A percentile compares a stretch with the other conserved stretches of the same genome.
phyloP scores from a whole-genome alignment of 2,888 invertebrate genomes.

The Oegoconia quadripuncta region DNA sequence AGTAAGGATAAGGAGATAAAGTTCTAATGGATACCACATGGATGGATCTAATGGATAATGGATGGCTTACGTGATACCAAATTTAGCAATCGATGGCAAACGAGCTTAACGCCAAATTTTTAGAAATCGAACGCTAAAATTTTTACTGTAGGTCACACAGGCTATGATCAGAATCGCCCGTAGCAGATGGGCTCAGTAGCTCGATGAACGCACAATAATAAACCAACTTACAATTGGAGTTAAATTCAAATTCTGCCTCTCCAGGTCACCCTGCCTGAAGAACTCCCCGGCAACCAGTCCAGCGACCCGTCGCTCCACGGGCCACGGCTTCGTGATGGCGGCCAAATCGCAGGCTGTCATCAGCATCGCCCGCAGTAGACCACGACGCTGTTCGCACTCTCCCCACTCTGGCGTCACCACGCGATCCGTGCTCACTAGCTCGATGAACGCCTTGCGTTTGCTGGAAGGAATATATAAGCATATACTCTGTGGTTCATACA shows the following conservation, averaged over 20 bases:
- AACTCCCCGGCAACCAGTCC: conserved; percentile 95
- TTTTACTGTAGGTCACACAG: too few relatives aligned
- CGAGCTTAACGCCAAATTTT: too few relatives aligned
- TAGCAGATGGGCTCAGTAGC: too few relatives aligned
- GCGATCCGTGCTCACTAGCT: conserved; percentile 77
- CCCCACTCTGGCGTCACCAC: conserved; percentile 77
- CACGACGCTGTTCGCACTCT: conserved; percentile 87
- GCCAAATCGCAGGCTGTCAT: conserved; percentile 98
- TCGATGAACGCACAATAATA: not conserved
- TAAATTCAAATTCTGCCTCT: conserved; percentile 91
- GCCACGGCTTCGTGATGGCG: conserved; percentile 97
- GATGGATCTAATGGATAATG: too few relatives aligned
- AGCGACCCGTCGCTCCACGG: conserved; percentile 94
- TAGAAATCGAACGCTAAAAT: too few relatives aligned
- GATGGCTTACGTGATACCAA: too few relatives aligned
- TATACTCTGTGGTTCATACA: not conserved
- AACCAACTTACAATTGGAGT: conserved; percentile 88
- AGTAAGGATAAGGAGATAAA: too few relatives aligned
- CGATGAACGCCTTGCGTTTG: conserved; percentile 92
- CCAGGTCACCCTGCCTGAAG: conserved; percentile 95
- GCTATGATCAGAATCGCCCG: too few relatives aligned
- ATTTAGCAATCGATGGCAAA: too few relatives aligned
- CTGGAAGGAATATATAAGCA: conserved; percentile 70
- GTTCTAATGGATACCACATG: too few relatives aligned
- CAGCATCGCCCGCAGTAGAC: conserved; percentile 92